Conservation (phyloP, 2,113 vertebrate species). For the Todiramphus chloris region DNA sequence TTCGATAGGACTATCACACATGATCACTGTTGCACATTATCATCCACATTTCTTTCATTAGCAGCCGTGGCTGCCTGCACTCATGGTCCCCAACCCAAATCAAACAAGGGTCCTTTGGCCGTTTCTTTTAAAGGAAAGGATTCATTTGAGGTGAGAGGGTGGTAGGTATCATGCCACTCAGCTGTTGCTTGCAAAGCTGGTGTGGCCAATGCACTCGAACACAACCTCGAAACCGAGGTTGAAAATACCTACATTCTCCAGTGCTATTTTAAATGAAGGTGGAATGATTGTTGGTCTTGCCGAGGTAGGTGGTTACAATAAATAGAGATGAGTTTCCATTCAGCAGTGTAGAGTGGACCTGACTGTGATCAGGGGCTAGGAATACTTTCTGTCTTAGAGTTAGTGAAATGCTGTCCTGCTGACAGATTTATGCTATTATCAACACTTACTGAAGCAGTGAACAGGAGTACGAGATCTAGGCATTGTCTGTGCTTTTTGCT, state of each 20-base stretch:
- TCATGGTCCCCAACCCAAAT: rapidly evolving
- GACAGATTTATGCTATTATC: not conserved
- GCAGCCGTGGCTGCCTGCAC: not conserved
- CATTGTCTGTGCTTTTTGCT: not conserved
- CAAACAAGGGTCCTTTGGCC: not conserved
- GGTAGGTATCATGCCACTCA: rapidly evolving
- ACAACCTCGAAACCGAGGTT: not conserved
- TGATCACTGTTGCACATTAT: not conserved
- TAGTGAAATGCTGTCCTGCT: not conserved
- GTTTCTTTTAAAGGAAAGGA: not conserved
- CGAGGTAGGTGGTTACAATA: not conserved
- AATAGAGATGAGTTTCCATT: not conserved
- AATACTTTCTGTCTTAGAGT: not conserved
- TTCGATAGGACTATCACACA: not conserved
- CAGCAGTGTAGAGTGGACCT: not conserved
- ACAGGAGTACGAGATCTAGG: not conserved
- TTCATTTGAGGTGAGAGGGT: not conserved
- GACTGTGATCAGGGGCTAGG: not conserved
- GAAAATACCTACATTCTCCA: not conserved
- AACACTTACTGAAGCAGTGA: not conserved
- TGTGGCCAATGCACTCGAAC: not conserved
- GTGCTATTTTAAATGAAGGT: not conserved
- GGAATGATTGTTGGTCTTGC: not conserved
- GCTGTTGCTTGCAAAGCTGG: rapidly evolving
- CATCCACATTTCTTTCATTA: not conserved